phyloP scores from a whole-genome alignment of 2,113 vertebrate genomes.

The Eulemur macaco region DNA sequence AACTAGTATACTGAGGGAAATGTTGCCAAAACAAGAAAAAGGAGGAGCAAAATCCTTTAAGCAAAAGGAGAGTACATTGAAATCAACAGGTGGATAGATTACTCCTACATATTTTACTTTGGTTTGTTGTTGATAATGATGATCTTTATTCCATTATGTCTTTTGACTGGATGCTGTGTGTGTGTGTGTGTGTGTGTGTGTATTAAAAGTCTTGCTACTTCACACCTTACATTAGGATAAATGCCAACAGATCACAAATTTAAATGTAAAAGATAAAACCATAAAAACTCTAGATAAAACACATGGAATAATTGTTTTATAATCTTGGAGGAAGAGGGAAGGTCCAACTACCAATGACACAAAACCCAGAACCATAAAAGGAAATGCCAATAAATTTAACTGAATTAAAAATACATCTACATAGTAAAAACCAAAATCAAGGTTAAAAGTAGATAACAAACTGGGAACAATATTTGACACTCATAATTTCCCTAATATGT shows the following conservation, averaged over 20 bases:
- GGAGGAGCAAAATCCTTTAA: background rate
- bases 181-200: background rate
- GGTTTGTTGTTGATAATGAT: background rate
- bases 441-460: slow-evolving; percentile 9
- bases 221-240: background rate
- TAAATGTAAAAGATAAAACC: background rate
- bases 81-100: background rate
- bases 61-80: background rate
- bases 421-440: background rate
- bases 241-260: background rate
- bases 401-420: background rate
- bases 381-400: background rate
- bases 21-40: background rate
- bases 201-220: background rate
- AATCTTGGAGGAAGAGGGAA: background rate
- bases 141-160: background rate
- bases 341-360: background rate
- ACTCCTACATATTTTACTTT: background rate
- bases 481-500: background rate
- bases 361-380: background rate
- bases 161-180: background rate
- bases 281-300: background rate
- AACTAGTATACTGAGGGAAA: background rate
- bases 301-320: background rate
- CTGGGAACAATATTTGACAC: background rate